phyloP scores from a whole-genome alignment of 2,888 invertebrate species.

The Phyllotreta cruciferae region DNA sequence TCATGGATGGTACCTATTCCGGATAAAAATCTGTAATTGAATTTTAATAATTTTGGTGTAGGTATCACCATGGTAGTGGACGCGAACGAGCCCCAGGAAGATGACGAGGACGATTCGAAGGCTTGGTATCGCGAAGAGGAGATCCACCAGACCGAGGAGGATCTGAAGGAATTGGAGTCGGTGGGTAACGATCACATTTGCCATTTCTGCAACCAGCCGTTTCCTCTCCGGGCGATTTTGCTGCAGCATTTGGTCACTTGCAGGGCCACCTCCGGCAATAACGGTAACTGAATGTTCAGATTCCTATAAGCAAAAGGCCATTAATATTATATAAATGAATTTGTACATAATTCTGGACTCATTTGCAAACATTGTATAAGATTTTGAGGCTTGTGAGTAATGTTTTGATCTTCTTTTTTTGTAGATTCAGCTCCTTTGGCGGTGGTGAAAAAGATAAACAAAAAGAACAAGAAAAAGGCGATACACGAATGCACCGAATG shows the following conservation, averaged over 20 bases:
- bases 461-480: slow-evolving; percentile 54
- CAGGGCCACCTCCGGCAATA: slow-evolving; percentile 50
- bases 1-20: slow-evolving; percentile 70
- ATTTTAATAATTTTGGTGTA: slow-evolving; percentile 13
- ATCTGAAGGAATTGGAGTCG: slow-evolving; percentile 59
- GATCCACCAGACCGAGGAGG: slow-evolving; percentile 60
- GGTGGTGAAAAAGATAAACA: slow-evolving; percentile 54
- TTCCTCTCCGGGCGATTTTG: slow-evolving; percentile 55
- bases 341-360: no score
- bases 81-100: slow-evolving; percentile 58
- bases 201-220: slow-evolving; percentile 58
- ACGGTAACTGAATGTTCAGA: slow-evolving; percentile 42
- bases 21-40: neutral
- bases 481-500: slow-evolving; percentile 69
- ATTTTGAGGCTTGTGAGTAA: slow-evolving; percentile 1
- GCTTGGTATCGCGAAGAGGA: slow-evolving; percentile 60
- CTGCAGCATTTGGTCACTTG: slow-evolving; percentile 59
- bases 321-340: no score
- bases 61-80: slow-evolving; percentile 79
- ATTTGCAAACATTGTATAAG: neutral
- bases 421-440: slow-evolving; percentile 45
- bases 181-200: slow-evolving; percentile 57
- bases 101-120: slow-evolving; percentile 53
- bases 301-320: no score
- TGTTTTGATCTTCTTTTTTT: neutral